Evolutionary conservation across 2,888 invertebrate genomes (phyloP).

Genomic region (Drosophila formosana): DNA sequence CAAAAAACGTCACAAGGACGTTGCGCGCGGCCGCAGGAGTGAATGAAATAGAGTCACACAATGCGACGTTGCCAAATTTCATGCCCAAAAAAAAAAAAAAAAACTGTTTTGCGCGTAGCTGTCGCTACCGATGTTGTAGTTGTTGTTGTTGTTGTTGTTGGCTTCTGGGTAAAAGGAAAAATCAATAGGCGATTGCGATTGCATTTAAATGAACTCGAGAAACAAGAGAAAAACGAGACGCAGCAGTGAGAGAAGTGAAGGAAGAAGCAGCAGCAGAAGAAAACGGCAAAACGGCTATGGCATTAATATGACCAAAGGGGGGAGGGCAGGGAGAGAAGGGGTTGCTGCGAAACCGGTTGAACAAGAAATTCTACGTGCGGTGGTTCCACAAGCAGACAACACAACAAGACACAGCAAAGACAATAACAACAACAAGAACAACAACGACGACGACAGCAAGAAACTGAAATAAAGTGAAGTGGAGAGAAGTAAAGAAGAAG

Average conservation of each 20-base stretch:
- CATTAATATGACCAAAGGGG: background rate
- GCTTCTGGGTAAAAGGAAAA: constrained; percentile 49
- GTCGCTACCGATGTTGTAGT: background rate
- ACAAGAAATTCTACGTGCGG: constrained; percentile 65
- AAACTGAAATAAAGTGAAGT: constrained; percentile 8
- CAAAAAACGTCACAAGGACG: constrained; percentile 48
- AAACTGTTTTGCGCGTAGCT: constrained; percentile 26
- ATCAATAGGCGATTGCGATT: constrained; percentile 65
- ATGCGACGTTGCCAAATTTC: constrained; percentile 59
- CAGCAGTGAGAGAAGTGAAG: background rate
- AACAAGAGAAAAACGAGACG: constrained; percentile 13
- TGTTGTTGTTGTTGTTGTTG: constrained; percentile 11
- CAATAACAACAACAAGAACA: constrained; percentile 10
- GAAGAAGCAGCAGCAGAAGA: constrained; percentile 5
- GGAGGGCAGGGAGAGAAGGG: background rate
- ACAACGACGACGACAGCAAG: background rate
- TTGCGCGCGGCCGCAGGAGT: constrained; percentile 29
- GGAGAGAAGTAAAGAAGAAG: constrained; percentile 26
- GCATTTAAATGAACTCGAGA: constrained; percentile 53
- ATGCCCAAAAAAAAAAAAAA: constrained; percentile 29
- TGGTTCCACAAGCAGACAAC: constrained; percentile 27
- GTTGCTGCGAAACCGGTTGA: constrained; percentile 61
- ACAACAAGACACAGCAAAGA: constrained; percentile 11
- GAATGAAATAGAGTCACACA: background rate
- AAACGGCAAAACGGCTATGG: constrained; percentile 15